phyloP scores from a whole-genome alignment of 2,888 invertebrate species.

The Nemotelus pantherinus region DNA sequence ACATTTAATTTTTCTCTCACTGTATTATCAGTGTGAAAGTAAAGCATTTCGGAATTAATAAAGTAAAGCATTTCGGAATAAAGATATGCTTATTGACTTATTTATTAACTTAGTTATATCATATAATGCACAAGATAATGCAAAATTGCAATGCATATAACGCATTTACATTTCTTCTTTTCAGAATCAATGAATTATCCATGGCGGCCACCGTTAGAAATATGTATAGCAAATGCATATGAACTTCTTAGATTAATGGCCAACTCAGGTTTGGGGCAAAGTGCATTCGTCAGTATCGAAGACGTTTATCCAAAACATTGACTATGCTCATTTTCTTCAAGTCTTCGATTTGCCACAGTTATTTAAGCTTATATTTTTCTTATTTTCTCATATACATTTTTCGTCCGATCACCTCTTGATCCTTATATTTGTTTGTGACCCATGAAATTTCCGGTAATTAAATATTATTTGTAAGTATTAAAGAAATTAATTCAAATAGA shows the following conservation, averaged over 20 bases:
- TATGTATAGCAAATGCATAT: constrained; percentile 89
- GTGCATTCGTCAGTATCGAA: constrained; percentile 93
- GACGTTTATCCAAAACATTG: constrained; percentile 73
- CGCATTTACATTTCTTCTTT: background rate
- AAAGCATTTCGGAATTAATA: no score
- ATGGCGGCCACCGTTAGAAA: constrained; percentile 91
- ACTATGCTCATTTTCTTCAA: constrained; percentile 56
- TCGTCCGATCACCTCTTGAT: background rate
- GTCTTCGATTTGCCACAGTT: constrained; percentile 55
- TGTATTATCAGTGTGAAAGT: no score
- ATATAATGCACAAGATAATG: no score
- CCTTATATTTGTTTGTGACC: background rate
- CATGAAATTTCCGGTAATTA: constrained; percentile 15
- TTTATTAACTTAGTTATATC: no score
- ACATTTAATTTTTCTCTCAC: no score
- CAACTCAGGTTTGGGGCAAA: constrained; percentile 87
- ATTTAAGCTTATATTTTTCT: constrained; percentile 51
- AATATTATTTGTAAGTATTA: constrained; percentile 21
- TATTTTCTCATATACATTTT: constrained; percentile 14
- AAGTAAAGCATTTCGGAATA: no score
- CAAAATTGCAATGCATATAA: background rate
- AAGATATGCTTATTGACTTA: no score
- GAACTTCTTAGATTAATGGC: constrained; percentile 91
- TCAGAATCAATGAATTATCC: constrained; percentile 92
- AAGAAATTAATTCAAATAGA: constrained; percentile 27